phyloP scores from a whole-genome alignment of 2,113 vertebrate species.

The Scomber colias region DNA sequence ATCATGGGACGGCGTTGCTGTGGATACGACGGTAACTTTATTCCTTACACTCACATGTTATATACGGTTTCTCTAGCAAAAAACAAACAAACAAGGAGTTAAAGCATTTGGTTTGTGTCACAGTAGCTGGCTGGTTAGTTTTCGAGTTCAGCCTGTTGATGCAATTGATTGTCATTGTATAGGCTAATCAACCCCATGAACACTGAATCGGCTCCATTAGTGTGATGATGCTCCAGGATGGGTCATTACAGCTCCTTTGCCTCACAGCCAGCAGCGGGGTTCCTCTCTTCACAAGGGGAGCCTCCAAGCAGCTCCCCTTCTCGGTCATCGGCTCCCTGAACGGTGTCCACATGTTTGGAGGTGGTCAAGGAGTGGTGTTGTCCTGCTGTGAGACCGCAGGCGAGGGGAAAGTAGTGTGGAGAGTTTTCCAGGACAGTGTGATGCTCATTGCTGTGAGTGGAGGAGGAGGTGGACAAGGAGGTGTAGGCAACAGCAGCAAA shows the following conservation, averaged over 20 bases:
- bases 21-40: constrained; percentile 80
- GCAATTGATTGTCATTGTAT: background rate
- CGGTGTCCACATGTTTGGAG: constrained; percentile 94
- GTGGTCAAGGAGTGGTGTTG: constrained; percentile 87
- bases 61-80: background rate
- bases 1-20: constrained; percentile 79
- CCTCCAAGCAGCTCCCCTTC: constrained; percentile 88
- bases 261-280: constrained; percentile 91
- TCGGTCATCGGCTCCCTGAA: constrained; percentile 93
- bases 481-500: constrained; percentile 44
- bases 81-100: background rate
- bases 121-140: background rate
- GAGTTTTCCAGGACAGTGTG: constrained; percentile 90
- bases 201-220: background rate
- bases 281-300: constrained; percentile 90
- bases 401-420: constrained; percentile 89
- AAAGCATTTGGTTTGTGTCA: background rate
- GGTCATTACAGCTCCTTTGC: constrained; percentile 87
- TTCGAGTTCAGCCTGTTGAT: background rate
- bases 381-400: constrained; percentile 85
- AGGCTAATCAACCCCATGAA: background rate
- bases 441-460: constrained; percentile 90
- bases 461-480: constrained; percentile 74
- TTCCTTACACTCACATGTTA: constrained; percentile 61
- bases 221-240: constrained; percentile 79